A percentile compares a stretch with the other conserved stretches of the same genome.
phyloP scores from a whole-genome alignment of 2,888 invertebrate species.

The Biston betularia region DNA sequence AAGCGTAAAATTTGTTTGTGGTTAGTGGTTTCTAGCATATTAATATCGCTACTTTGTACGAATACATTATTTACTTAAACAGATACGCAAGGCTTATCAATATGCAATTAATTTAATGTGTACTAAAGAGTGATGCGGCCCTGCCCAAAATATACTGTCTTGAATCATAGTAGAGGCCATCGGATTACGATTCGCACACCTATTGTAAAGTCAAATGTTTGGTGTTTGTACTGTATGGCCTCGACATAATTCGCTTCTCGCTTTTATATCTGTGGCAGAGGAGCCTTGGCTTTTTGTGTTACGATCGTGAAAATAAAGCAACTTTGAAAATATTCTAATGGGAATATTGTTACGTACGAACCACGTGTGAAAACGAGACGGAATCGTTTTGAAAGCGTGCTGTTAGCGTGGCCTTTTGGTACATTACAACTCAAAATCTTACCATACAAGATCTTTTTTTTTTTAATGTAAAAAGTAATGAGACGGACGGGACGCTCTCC shows the following conservation, averaged over 20 bases:
- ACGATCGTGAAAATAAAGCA: not conserved
- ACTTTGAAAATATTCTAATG: not conserved
- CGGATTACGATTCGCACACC: conserved; percentile 17
- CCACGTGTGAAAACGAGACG: not conserved
- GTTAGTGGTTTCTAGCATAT: too few species aligned
- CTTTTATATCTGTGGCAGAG: conserved; percentile 50
- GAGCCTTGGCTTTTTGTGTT: conserved; percentile 48
- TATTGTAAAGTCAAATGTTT: conserved; percentile 38
- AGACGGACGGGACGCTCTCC: too few species aligned
- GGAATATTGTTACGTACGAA: not conserved
- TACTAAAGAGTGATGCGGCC: not conserved
- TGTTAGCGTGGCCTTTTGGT: too few species aligned
- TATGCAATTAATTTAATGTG: not conserved
- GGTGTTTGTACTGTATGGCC: conserved; percentile 42
- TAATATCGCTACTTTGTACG: too few species aligned
- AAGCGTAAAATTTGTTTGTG: too few species aligned
- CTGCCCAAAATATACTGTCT: conserved; percentile 1
- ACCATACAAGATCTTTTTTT: too few species aligned
- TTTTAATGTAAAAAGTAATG: too few species aligned
- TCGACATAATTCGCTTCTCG: conserved; percentile 55
- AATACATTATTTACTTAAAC: not conserved
- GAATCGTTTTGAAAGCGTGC: too few species aligned
- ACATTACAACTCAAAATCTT: too few species aligned
- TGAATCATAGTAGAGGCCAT: conserved; percentile 8
- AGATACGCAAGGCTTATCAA: not conserved